Conservation (phyloP, 1,140 invertebrate genomes). For the Cydia pomonella region DNA sequence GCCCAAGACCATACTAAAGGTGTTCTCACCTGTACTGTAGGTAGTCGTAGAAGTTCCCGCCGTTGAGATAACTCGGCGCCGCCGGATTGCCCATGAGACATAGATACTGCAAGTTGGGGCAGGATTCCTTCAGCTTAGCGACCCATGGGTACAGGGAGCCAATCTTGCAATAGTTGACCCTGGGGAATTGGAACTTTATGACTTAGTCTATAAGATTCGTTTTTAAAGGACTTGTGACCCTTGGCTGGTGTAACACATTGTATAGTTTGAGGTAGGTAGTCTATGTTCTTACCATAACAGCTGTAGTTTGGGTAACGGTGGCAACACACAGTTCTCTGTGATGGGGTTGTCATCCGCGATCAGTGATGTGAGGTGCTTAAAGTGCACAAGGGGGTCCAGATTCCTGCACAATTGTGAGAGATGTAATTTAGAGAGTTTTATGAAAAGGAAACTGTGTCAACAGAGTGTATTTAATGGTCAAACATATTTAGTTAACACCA, state of each 20-base stretch:
- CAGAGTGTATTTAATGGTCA: too few relatives aligned
- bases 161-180: constrained; percentile 89
- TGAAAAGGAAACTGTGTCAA: too few relatives aligned
- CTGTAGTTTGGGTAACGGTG: constrained; percentile 84
- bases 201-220: neutral
- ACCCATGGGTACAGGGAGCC: constrained; percentile 86
- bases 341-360: constrained; percentile 89
- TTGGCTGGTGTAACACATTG: too few relatives aligned
- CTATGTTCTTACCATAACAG: constrained; percentile 83
- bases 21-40: constrained; percentile 86
- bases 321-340: constrained; percentile 83
- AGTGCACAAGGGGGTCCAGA: constrained; percentile 85
- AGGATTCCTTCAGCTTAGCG: constrained; percentile 83
- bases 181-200: constrained; percentile 45
- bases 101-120: constrained; percentile 85
- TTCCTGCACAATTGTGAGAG: constrained; percentile 80
- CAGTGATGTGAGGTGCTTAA: constrained; percentile 85
- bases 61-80: constrained; percentile 88
- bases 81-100: constrained; percentile 90
- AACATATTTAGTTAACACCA: too few relatives aligned
- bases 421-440: too few relatives aligned
- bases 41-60: constrained; percentile 88
- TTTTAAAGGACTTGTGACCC: too few relatives aligned
- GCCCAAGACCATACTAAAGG: too few relatives aligned
- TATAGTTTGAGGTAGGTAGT: neutral